Evolutionary conservation across 2,113 vertebrate species (phyloP).

Genomic region (Erythrocebus patas): DNA sequence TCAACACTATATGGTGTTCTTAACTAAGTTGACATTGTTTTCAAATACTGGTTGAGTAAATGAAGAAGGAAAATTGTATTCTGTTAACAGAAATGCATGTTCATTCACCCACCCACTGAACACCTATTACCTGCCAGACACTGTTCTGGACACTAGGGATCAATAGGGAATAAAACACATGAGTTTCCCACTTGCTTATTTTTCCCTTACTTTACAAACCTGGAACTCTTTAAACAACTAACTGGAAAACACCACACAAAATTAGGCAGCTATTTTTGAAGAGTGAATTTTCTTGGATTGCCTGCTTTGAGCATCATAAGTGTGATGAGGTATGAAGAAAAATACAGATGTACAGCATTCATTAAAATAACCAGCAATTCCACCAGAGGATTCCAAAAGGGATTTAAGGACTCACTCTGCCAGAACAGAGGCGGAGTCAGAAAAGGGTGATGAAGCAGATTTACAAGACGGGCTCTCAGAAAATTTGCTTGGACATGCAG

Average conservation of each 20-base stretch:
- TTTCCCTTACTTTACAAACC: not conserved
- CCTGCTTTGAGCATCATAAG: not conserved
- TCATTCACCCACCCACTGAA: not conserved
- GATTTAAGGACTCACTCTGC: not conserved
- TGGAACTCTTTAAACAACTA: not conserved
- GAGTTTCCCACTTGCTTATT: not conserved
- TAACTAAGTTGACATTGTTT: not conserved
- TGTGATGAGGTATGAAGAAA: not conserved
- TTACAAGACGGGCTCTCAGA: not conserved
- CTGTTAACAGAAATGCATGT: not conserved
- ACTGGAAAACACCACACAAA: not conserved
- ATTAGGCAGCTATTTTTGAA: not conserved
- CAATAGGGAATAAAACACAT: not conserved
- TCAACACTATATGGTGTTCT: not conserved
- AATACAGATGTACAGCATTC: not conserved
- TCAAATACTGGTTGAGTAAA: not conserved
- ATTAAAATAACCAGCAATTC: not conserved
- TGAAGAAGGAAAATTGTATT: not conserved
- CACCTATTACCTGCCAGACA: not conserved
- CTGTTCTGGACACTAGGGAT: not conserved
- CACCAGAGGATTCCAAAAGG: not conserved
- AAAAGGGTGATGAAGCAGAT: not conserved
- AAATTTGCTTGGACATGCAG: not conserved
- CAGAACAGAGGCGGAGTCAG: not conserved
- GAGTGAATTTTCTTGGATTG: not conserved